Base-by-base conservation (phyloP, 2,797 vertebrate genomes). In the Gambelia wislizenii region DNA sequence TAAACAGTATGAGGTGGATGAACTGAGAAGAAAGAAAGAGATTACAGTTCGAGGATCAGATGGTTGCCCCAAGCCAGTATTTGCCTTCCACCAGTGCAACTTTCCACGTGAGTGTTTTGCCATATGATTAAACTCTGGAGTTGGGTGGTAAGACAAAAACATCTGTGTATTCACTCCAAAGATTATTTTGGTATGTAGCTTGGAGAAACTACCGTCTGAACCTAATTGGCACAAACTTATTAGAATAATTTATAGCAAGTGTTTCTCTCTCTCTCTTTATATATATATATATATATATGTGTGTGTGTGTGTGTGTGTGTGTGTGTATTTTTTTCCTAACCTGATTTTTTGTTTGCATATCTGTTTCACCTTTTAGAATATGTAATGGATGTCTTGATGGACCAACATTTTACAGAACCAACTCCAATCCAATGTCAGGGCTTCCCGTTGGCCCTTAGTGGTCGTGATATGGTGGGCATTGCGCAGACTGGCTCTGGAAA, bases 401-500 rank as follows among this genome's bases (percentile, higher is more conserved):
- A 98, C 92, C 99, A 99, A 92, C 98, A 98, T 92, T 99, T 99
- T 94, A 98, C 98, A 91, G 99, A 99, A 94, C 99, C 99, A 52
- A 99, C 99, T 90, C 98, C 99, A 0, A 99, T 99, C 95, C 99
- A 99, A 95, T 97, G 98, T 93, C 99, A 99, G 95, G 99, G 99
- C 80, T 99, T 99, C 93, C 99, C 99, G 0, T 95, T 98, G 79
- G 99, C 99, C 14, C 97, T 99, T 76, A 99, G 98, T 4, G 99
- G 99, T 54, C 97, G 97, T 54, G 99, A 99, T 95, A 98, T 99
- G 98, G 99, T 99, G 97, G 99, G 99, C 96, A 99, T 99, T 88
- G 99, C 99, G 2, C 99, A 99, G 96, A 99, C 99, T 0, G 99
- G 99, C 91, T 99, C 99, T 56, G 99, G 99, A 90, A 99, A 99